Percentiles rank a stretch among this genome's conserved stretches.
phyloP scores from a whole-genome alignment of 2,113 vertebrate species.

The Entelurus aequoreus region DNA sequence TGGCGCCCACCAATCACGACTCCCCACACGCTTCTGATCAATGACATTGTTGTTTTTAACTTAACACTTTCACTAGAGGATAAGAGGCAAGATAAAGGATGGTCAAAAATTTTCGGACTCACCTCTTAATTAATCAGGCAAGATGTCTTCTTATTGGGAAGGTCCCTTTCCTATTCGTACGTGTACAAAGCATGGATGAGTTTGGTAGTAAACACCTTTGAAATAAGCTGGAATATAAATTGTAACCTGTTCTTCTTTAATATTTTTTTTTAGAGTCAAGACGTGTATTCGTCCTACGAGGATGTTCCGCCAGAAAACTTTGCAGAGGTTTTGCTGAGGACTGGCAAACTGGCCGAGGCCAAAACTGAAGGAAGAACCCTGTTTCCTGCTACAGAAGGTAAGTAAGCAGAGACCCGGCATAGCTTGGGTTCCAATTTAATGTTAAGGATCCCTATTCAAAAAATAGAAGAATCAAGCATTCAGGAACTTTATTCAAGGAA shows the following conservation, averaged over 20 bases:
- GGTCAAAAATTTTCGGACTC: no score
- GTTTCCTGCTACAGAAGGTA: constrained; percentile 92
- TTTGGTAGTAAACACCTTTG: no score
- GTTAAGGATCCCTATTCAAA: no score
- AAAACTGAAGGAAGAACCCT: constrained; percentile 75
- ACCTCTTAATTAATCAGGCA: no score
- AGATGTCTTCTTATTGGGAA: no score
- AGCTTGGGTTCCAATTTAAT: no score
- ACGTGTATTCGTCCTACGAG: constrained; percentile 70
- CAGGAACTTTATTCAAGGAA: no score
- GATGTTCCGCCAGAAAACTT: constrained; percentile 78
- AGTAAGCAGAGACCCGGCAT: background rate
- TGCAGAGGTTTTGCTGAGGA: constrained; percentile 86
- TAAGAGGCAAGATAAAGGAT: no score
- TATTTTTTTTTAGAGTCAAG: constrained; percentile 68
- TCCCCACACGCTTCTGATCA: constrained; percentile 52
- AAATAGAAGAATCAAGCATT: no score
- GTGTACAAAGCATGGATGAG: no score
- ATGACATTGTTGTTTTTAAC: constrained; percentile 43
- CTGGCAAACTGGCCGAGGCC: constrained; percentile 85
- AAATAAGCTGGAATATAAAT: background rate
- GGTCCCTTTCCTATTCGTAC: no score
- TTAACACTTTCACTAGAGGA: no score
- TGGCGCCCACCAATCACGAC: constrained; percentile 50
- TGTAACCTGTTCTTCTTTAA: background rate